Base-by-base conservation (phyloP, 2,113 vertebrate genomes). In the Grus americana region DNA sequence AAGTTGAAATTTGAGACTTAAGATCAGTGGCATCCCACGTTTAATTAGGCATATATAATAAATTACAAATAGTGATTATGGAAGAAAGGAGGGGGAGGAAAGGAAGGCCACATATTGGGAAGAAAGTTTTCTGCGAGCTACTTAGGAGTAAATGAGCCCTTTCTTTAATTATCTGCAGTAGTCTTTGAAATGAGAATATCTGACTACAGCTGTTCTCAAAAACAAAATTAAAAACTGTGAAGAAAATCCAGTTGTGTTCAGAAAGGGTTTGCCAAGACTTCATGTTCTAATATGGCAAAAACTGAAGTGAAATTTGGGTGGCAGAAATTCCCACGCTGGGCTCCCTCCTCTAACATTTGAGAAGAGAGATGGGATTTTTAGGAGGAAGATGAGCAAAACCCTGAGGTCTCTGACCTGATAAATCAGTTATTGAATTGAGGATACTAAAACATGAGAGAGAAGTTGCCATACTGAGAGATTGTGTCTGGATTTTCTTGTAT, bases 131-230 rank as follows among this genome's bases (percentile, higher is more conserved):
- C 85, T 91, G 88, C 47, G 63, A 93, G 79, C 82, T 95, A 72
- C 86, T 94, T 75, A 71, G 15, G 65, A 94, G n/a, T 95, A 96
- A 97, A 96, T 92, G 92, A 96, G 76, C 92, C 80, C 40, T 94
- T 96, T 90, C 86, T 94, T 94, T 94, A 96, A 97, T 93, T 93
- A 92, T 96, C 92, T 72, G 36, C 70, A 67, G 47, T 72, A 54
- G 70, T 91, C 73, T 86, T 93, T 93, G 91, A 91, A 94, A 85
- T 79, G 40, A 94, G 63, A 44, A 22, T 86, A 14, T 93, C 72
- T 94, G 76, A 79, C 79, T 96, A 72, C 15, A 81, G 24, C 81
- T 88, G 65, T 72, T 90, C 47, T 61, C 47, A 61, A 84, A 65
- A 93, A n/a, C 29, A 6, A 91, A 71, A 74, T 81, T 63, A 88